Evolutionary conservation across 2,797 vertebrate species (phyloP).

Genomic region (Fistularia tabacaria): DNA sequence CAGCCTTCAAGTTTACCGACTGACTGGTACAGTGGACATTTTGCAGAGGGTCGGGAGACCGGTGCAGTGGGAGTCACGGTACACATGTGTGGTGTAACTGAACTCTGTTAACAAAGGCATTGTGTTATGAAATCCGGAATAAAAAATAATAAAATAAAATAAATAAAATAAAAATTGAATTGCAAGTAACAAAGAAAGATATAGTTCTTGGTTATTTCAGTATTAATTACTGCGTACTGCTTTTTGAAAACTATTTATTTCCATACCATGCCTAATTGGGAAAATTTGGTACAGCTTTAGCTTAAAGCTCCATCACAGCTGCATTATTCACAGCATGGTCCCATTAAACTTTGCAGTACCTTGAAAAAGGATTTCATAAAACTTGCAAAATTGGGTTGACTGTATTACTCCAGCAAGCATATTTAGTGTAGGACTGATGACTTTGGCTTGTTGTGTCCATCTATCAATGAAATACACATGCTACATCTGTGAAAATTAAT

Average conservation of each 20-base stretch:
- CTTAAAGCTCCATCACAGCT: conserved; percentile 54
- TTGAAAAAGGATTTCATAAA: conserved; percentile 36
- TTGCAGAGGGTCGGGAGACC: conserved; percentile 26
- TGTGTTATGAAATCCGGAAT: too few species aligned
- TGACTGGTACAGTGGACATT: conserved; percentile 19
- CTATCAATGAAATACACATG: conserved; percentile 62
- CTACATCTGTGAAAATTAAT: conserved; percentile 62
- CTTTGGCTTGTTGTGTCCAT: conserved; percentile 64
- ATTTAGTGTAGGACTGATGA: conserved; percentile 61
- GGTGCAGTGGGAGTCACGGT: conserved; percentile 5
- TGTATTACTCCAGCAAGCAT: conserved; percentile 55
- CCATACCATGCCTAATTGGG: conserved; percentile 52
- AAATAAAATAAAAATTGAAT: too few species aligned
- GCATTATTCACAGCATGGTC: conserved; percentile 48
- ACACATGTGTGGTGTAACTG: not conserved
- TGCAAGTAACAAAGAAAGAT: conserved; percentile 19
- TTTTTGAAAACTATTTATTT: conserved; percentile 63
- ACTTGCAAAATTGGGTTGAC: conserved; percentile 56
- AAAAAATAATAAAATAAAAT: too few species aligned
- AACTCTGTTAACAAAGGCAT: too few species aligned
- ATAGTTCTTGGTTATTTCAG: conserved; percentile 41
- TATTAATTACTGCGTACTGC: conserved; percentile 43
- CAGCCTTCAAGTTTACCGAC: conserved; percentile 4
- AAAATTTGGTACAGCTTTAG: conserved; percentile 52
- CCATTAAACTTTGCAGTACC: conserved; percentile 60